Base-by-base conservation (phyloP, 2,888 invertebrate species). In the Malacosoma neustria region DNA sequence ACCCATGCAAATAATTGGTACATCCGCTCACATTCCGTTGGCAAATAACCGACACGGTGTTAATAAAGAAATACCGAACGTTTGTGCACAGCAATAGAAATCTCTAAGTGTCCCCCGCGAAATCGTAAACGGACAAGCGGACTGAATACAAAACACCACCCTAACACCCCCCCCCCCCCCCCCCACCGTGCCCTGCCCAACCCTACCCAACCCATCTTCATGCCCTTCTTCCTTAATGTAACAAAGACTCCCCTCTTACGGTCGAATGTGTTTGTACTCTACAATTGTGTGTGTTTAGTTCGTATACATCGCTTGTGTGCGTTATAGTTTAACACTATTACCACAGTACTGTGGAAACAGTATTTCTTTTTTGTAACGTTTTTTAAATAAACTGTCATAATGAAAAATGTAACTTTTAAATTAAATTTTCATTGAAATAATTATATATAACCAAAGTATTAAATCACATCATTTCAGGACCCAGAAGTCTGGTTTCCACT, bases 181-280 rank as follows among this genome's bases (percentile, higher is more conserved):
- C 47, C 46, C 56, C 54, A 44, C 53, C 53, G 48, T 45, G 40
- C 38, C 39, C 35, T 40, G 46, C 37, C 35, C 39, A 32, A 41
- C 48, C 52, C 9, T 7, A 22, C 45, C 57, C 57, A 42, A 50
- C 71, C 73, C 64, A 62, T 74, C 79, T 74, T 77, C 67, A 67
- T 73, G 69, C 80, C 80, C 79, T 76, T 76, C 75, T 81, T 82
- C 84, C 82, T 81, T 82, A 82, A 81, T 79, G 71, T 80, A 84
- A 84, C 84, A 84, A 85, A 85, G 85, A 84, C 82, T 71, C 82
- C 82, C 82, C 82, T 75, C 80, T 80, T 81, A 76, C 62, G 66
- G 57, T 65, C 63, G 65, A 59, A 69, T 77, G 77, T 77, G 68
- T 77, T 73, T 66, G 73, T 71, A 68, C 38, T 40, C 48, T 54